Evolutionary conservation across 2,113 vertebrate species (phyloP).

Genomic region (Leptocoma aspasia): DNA sequence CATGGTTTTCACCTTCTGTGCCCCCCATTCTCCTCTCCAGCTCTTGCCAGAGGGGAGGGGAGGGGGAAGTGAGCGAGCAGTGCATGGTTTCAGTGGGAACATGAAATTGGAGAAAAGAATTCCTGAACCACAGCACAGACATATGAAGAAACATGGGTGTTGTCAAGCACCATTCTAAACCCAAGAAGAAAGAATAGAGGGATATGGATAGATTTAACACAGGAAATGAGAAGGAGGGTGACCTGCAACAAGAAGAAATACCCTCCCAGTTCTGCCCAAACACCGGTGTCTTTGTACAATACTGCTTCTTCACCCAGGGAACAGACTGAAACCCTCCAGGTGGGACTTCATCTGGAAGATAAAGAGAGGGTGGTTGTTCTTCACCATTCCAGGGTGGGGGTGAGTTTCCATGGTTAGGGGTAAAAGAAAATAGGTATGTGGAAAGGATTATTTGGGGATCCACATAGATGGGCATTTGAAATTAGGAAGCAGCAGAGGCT

Average conservation of each 20-base stretch:
- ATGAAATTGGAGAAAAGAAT: neutral
- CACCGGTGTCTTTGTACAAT: accelerated
- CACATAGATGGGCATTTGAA: neutral
- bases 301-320: neutral
- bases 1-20: neutral
- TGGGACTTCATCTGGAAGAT: neutral
- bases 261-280: neutral
- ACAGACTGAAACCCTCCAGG: neutral
- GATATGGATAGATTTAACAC: neutral
- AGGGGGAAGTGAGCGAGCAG: neutral
- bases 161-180: neutral
- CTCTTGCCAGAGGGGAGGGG: neutral
- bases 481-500: neutral
- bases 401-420: neutral
- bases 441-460: neutral
- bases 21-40: neutral
- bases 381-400: neutral
- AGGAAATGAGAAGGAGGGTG: neutral
- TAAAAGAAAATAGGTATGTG: neutral
- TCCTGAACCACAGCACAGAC: neutral
- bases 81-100: neutral
- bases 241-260: neutral
- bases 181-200: neutral
- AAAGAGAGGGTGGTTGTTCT: neutral
- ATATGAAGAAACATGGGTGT: neutral